Evolutionary conservation across 2,797 vertebrate genomes (phyloP).

Genomic region (Austrolebias charrua): DNA sequence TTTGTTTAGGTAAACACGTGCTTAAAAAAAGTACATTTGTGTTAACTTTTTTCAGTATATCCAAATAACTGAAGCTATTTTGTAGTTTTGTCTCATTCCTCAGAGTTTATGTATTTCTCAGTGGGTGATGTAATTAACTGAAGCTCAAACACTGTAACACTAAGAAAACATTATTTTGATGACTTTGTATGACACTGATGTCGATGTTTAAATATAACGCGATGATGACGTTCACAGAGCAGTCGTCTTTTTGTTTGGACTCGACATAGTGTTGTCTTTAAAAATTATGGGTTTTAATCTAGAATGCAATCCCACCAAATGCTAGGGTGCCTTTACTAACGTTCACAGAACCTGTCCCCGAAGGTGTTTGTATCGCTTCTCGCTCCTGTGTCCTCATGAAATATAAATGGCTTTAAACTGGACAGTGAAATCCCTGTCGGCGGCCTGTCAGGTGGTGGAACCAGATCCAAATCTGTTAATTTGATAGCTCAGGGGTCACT

Average conservation of each 20-base stretch:
- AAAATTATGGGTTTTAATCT: background rate
- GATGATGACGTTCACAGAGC: conserved; percentile 65
- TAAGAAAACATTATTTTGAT: conserved; percentile 64
- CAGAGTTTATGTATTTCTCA: conserved; percentile 54
- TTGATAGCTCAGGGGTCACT: conserved; percentile 59
- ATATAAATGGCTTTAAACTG: conserved; percentile 60
- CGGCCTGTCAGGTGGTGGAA: conserved; percentile 40
- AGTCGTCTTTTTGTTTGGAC: conserved; percentile 21
- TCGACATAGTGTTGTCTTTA: background rate
- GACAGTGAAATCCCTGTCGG: conserved; percentile 47
- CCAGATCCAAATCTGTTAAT: conserved; percentile 37
- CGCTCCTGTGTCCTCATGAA: conserved; percentile 51
- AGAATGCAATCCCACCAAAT: background rate
- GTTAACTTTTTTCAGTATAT: conserved; percentile 59
- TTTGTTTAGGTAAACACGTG: conserved; percentile 25
- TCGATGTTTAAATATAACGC: conserved; percentile 72
- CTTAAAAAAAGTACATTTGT: conserved; percentile 31
- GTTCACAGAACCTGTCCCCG: conserved; percentile 2
- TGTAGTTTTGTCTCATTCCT: conserved; percentile 59
- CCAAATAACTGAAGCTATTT: conserved; percentile 60
- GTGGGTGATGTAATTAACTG: conserved; percentile 61
- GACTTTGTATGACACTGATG: conserved; percentile 76
- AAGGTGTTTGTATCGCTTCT: conserved; percentile 38
- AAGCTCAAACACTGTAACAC: conserved; percentile 74
- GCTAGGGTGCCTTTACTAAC: conserved; percentile 9